Evolutionary conservation across 92 coral and sea anemone genomes (phyloP).

Genomic region (Epizoanthus ramosus): DNA sequence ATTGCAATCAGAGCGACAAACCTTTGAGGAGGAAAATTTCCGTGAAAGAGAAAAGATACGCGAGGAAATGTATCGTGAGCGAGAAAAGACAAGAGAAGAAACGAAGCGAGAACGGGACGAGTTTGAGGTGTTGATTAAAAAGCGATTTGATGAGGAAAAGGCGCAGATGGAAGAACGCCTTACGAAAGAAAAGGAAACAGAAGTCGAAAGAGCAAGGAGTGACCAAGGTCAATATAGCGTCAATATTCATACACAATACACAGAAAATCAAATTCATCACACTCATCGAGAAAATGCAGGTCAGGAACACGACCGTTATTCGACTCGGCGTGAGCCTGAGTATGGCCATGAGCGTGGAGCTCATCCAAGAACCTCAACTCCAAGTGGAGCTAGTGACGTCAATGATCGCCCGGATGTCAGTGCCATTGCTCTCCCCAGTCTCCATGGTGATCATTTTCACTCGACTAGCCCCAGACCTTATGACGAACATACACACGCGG

Average conservation of each 20-base stretch:
- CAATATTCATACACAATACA: constrained; percentile 6
- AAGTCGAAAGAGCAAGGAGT: constrained; percentile 20
- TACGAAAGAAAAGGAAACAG: constrained; percentile 7
- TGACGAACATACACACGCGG: background rate
- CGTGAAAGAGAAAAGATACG: constrained; percentile 60
- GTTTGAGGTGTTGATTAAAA: constrained; percentile 28
- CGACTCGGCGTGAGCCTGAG: background rate
- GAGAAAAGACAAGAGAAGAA: constrained; percentile 45
- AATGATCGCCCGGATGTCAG: too few species aligned
- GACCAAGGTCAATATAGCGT: background rate
- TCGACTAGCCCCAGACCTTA: background rate
- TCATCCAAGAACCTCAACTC: background rate
- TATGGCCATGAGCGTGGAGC: background rate
- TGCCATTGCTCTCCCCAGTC: background rate
- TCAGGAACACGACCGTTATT: background rate
- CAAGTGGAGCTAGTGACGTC: background rate
- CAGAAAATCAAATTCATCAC: background rate
- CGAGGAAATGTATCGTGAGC: constrained; percentile 54
- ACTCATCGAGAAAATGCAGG: background rate
- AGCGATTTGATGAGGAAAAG: constrained; percentile 52
- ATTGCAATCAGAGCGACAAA: constrained; percentile 65
- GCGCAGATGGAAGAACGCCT: constrained; percentile 33
- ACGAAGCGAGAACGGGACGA: constrained; percentile 41
- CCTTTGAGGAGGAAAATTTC: constrained; percentile 66
- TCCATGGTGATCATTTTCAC: background rate